Conservation (phyloP, 2,113 vertebrate genomes). For the Sitta europaea region DNA sequence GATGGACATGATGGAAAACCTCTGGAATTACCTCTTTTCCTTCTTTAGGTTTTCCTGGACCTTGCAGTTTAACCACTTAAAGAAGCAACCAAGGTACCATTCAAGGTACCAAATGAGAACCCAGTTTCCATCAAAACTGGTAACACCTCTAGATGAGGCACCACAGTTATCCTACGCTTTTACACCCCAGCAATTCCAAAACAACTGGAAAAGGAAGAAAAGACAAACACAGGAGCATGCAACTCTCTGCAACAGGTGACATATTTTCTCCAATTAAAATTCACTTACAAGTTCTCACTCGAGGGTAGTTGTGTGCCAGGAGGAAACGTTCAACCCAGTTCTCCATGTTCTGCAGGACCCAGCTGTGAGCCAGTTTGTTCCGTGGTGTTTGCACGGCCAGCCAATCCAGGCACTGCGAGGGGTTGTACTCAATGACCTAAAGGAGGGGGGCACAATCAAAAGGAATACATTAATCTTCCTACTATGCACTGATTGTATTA, state of each 20-base stretch:
- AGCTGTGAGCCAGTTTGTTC: slow-evolving; percentile 98
- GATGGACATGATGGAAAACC: neutral
- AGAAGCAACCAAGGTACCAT: neutral
- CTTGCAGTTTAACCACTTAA: neutral
- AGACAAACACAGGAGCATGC: neutral
- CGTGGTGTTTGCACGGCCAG: slow-evolving; percentile 95
- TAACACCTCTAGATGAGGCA: neutral
- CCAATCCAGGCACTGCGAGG: slow-evolving; percentile 98
- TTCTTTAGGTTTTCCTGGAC: neutral
- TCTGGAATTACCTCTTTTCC: neutral
- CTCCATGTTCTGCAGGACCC: slow-evolving; percentile 99
- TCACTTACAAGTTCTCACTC: slow-evolving; percentile 95
- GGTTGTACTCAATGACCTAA: slow-evolving; percentile 98
- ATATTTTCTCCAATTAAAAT: neutral
- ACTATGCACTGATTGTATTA: neutral
- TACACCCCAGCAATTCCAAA: neutral
- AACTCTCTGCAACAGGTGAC: neutral
- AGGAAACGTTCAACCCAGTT: slow-evolving; percentile 99
- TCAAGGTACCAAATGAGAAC: neutral
- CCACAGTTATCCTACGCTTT: neutral
- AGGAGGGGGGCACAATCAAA: neutral
- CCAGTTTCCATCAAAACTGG: neutral
- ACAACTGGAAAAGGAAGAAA: neutral
- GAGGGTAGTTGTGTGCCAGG: slow-evolving; percentile 96
- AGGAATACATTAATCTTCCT: neutral